Evolutionary conservation across 2,888 invertebrate species (phyloP).

Genomic region (Hoplodrina blanda): DNA sequence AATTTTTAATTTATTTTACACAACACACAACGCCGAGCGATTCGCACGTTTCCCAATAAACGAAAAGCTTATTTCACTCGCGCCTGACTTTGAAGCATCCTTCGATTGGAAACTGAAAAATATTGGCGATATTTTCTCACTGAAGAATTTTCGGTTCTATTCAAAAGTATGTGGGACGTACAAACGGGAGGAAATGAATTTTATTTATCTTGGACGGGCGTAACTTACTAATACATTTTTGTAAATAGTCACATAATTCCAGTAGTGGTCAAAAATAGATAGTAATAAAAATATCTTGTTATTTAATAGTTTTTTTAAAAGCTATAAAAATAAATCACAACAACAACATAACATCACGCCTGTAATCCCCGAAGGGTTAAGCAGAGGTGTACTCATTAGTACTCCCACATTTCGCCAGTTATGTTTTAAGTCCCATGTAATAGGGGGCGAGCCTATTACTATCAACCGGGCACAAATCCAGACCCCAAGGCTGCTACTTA

Average conservation of each 20-base stretch:
- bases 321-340: too few species aligned
- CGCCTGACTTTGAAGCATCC: conserved; percentile 82
- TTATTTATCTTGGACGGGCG: conserved; percentile 61
- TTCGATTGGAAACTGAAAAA: conserved; percentile 83
- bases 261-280: conserved; percentile 34
- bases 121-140: conserved; percentile 80
- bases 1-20: conserved; percentile 74
- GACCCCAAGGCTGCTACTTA: too few species aligned
- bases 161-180: conserved; percentile 73
- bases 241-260: conserved; percentile 24
- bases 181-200: conserved; percentile 72
- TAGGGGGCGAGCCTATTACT: too few species aligned
- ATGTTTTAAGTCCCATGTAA: too few species aligned
- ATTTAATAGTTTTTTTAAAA: too few species aligned
- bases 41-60: conserved; percentile 78
- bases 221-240: conserved; percentile 62
- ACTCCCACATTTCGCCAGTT: too few species aligned
- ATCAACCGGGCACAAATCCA: too few species aligned
- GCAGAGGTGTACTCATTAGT: too few species aligned
- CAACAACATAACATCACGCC: too few species aligned
- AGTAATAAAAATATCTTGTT: too few species aligned
- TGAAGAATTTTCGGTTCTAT: conserved; percentile 78
- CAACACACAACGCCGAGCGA: conserved; percentile 64
- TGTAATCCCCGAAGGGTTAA: too few species aligned
- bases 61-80: conserved; percentile 80